Base-by-base conservation (phyloP, 1,140 invertebrate genomes). In the Pissodes strobi region DNA sequence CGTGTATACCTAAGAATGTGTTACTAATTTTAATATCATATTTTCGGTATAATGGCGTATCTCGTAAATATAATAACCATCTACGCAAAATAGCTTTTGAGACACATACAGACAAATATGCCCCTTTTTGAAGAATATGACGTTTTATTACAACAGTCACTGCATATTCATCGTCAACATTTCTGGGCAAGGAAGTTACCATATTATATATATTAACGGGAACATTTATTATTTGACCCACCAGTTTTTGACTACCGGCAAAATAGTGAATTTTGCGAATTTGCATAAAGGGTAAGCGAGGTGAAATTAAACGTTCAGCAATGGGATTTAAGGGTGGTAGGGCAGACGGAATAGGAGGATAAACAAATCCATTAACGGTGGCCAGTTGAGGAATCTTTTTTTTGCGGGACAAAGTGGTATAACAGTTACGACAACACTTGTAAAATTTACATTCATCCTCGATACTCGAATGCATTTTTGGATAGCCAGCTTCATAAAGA, bases 11-110 rank as follows among this genome's bases (percentile, higher is more conserved):
- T 17, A 43, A 43, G 39, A 43, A 43, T 10, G 9, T 43, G 10
- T 43, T 43, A 43, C 13, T 17, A 43, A 43, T 43, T 17, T 10
- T 43, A 6, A 17, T 43, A 43, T 43, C 15, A 43, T 43, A 43
- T 43, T 43, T 43, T 43, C 15, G 9, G 5, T 43, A 43, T 43
- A 43, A 43, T n/a, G n/a, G n/a, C n/a, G n/a, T n/a, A n/a, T n/a
- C n/a, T n/a, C n/a, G n/a, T n/a, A n/a, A n/a, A n/a, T 43, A 43
- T 43, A 43, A 43, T 43, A 43, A 17, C 39, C 39, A 43, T 43
- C 39, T 43, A 10, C 39, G 39, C 13, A 43, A 13, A 43, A 43
- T 17, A 17, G 10, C 15, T 43, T 43, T 43, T 43, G 39, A 43
- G n/a, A n/a, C n/a, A n/a, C n/a, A n/a, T n/a, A n/a, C n/a, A n/a